phyloP scores from a whole-genome alignment of 2,888 invertebrate genomes.

The Actias luna region DNA sequence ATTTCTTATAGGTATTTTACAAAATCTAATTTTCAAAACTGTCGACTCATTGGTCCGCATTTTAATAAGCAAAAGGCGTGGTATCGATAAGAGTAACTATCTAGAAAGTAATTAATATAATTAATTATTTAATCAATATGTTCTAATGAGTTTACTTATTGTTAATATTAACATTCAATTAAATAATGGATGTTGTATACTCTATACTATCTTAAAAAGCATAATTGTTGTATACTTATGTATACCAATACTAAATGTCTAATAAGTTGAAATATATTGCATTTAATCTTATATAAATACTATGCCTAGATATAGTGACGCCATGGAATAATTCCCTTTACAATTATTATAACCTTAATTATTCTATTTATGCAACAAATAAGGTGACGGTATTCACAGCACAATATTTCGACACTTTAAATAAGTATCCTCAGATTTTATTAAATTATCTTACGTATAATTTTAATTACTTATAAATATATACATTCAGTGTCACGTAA shows the following conservation, averaged over 20 bases:
- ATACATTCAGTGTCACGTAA: conserved; percentile 45
- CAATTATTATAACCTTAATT: conserved; percentile 32
- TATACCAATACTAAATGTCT: not conserved
- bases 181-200: not conserved
- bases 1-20: conserved; percentile 57
- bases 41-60: conserved; percentile 77
- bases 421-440: conserved; percentile 31
- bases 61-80: conserved; percentile 74
- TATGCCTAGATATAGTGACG: conserved; percentile 6
- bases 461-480: conserved; percentile 45
- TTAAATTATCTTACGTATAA: conserved; percentile 51
- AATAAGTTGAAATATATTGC: conserved; percentile 1
- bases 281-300: not conserved
- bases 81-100: conserved; percentile 40
- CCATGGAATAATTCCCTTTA: conserved; percentile 5
- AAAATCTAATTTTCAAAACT: conserved; percentile 68
- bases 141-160: not conserved
- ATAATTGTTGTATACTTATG: not conserved
- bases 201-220: not conserved
- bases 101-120: conserved; percentile 7
- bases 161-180: not conserved
- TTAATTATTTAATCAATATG: too few species aligned
- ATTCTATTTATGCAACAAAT: conserved; percentile 44
- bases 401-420: conserved; percentile 43
- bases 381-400: conserved; percentile 57